These are phyloP conservation scores for Notodonta ziczac DNA, from an alignment of 2,888 invertebrate genomes.

Conservation along the genomic window DNA sequence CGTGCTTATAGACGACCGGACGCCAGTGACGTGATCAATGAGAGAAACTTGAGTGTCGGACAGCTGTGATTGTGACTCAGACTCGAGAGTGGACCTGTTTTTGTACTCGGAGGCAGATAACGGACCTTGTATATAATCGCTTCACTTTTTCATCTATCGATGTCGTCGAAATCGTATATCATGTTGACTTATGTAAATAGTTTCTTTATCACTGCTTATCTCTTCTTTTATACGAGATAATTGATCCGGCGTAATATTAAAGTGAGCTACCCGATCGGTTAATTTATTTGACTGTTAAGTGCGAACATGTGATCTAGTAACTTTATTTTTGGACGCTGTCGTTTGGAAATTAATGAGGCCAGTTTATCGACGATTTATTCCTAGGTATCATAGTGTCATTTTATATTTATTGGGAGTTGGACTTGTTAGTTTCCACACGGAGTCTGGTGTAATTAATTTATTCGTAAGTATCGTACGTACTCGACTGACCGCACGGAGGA, in stretches of 20 bases:
- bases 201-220: constrained; percentile 74
- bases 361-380: constrained; percentile 75
- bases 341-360: constrained; percentile 80
- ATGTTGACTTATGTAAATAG: constrained; percentile 83
- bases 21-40: constrained; percentile 57
- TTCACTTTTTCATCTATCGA: constrained; percentile 68
- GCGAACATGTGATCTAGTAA: constrained; percentile 82
- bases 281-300: constrained; percentile 82
- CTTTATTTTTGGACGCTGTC: constrained; percentile 76
- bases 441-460: constrained; percentile 69
- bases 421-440: constrained; percentile 76
- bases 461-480: constrained; percentile 52
- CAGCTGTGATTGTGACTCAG: constrained; percentile 67
- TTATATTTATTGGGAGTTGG: constrained; percentile 66
- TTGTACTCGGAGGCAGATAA: constrained; percentile 67
- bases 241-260: constrained; percentile 77
- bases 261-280: constrained; percentile 72
- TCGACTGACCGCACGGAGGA: constrained; percentile 45
- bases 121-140: constrained; percentile 74
- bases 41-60: constrained; percentile 61
- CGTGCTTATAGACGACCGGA: constrained; percentile 89
- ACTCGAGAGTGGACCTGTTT: constrained; percentile 68
- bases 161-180: constrained; percentile 72
- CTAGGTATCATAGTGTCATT: constrained; percentile 61
- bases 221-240: constrained; percentile 70